Conservation (phyloP, 2,797 vertebrate species). For the Graptemys geographica region DNA sequence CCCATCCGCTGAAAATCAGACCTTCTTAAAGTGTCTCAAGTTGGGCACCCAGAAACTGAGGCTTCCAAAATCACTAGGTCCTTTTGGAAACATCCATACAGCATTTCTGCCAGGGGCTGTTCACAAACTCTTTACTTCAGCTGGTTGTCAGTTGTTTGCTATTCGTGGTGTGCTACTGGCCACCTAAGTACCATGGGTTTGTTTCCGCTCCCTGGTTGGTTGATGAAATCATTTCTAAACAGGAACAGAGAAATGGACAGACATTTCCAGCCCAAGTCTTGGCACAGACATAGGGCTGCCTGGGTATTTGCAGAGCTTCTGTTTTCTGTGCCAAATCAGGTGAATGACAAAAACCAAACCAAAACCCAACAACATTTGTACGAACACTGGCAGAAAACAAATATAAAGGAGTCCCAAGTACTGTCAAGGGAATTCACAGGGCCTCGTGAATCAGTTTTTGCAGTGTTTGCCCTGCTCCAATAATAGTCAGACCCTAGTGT, state of each 20-base stretch:
- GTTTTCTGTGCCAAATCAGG: background rate
- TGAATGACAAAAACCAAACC: background rate
- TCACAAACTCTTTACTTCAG: background rate
- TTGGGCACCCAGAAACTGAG: background rate
- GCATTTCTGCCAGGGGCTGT: background rate
- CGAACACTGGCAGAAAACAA: slow-evolving; percentile 16
- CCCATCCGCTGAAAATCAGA: background rate
- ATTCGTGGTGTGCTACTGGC: background rate
- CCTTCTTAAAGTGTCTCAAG: rapidly evolving
- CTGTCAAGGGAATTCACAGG: background rate
- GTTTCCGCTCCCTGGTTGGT: background rate
- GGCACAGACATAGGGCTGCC: rapidly evolving
- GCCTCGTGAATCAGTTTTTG: background rate
- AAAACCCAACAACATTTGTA: background rate
- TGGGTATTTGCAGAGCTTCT: background rate
- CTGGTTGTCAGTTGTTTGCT: background rate
- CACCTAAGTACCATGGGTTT: background rate
- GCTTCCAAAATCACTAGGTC: background rate
- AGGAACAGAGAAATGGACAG: background rate
- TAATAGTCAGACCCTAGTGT: background rate
- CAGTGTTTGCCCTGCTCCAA: slow-evolving; percentile 16
- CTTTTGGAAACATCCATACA: background rate
- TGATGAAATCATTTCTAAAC: background rate
- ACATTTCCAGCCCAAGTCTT: rapidly evolving
- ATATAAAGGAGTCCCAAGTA: background rate